Base-by-base conservation (phyloP, 2,113 vertebrate genomes). In the Tachysurus vachellii region DNA sequence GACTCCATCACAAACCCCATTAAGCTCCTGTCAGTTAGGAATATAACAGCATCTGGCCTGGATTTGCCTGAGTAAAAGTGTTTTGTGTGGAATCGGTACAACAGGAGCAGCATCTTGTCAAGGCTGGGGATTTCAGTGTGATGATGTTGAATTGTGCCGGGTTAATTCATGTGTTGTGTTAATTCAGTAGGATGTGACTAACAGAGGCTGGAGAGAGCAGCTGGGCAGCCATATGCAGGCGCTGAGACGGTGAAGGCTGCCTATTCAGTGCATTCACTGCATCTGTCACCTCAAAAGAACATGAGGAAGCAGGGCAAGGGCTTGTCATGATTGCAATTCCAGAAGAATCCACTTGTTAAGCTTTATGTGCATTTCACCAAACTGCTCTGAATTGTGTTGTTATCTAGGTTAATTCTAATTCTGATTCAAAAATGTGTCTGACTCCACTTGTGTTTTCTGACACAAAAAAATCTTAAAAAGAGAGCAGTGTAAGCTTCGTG, bases 161-260 rank as follows among this genome's bases (percentile, higher is more conserved):
- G 17, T 85, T 26, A 5, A 62, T 89, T 79, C 36, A 83, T 11
- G 11, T 54, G 8, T 59, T 59, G 50, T 80, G 3, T 88, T 16
- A 21, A 61, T 86, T 76, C 50, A 76, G 31, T 77, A 61, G 36
- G 44, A 61, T 86, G 57, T 71, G 47, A 61, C 84, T 80, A 28
- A 86, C 70, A 56, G 28, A 44, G n/a, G 31, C 82, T 42, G 16
- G 23, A 31, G 71, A 21, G 50, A 88, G 83, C 88, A 70, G 70
- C 82, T 85, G 87, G 44, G 17, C 4, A 28, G 66, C 44, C 86
- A 80, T 81, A 81, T 86, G 87, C 62, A 61, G 83, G 50, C n/a
- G 4, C 36, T 59, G n/a, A 5, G 44, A 56, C 16, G n/a, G 26
- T 28, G 61, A 26, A 68, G 54, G 53, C 50, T n/a, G 26, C 61